These are phyloP conservation scores for Sclerurus mexicanus DNA, from an alignment of 2,113 vertebrate genomes.

Conservation along the genomic window DNA sequence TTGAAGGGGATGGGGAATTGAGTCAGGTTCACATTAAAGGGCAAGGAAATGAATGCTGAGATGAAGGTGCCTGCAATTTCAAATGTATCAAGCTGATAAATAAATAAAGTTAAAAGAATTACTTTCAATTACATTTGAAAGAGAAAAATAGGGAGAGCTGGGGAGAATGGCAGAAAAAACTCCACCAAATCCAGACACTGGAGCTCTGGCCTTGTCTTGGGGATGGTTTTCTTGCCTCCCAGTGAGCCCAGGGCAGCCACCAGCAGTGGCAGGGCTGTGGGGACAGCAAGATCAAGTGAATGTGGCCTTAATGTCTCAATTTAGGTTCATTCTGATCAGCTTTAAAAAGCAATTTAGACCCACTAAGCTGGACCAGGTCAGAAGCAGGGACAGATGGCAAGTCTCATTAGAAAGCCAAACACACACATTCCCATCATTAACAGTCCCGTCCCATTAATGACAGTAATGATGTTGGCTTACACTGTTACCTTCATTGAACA, in stretches of 20 bases:
- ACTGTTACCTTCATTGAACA: conserved; percentile 8
- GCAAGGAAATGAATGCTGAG: conserved; percentile 14
- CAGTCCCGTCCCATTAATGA: conserved; percentile 43
- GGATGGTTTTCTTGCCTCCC: not conserved
- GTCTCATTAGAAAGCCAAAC: conserved; percentile 48
- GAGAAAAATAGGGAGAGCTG: not conserved
- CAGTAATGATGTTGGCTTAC: conserved; percentile 14
- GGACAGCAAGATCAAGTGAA: conserved; percentile 22
- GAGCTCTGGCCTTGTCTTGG: not conserved
- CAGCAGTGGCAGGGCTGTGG: not conserved
- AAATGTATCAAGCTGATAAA: conserved; percentile 4
- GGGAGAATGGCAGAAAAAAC: not conserved
- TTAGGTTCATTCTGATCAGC: conserved; percentile 46
- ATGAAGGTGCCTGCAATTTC: conserved; percentile 16
- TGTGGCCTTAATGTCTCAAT: conserved; percentile 58
- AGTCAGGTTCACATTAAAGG: conserved; percentile 24
- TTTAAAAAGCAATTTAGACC: conserved; percentile 55
- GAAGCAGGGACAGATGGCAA: conserved; percentile 14
- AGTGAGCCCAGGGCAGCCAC: not conserved
- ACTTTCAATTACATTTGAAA: conserved; percentile 22
- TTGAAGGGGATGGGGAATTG: conserved; percentile 36
- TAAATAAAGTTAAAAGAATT: conserved; percentile 38
- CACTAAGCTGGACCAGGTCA: conserved; percentile 31
- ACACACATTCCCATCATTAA: conserved; percentile 50
- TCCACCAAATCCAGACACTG: not conserved